These are phyloP conservation scores for Nephrotoma guestfalica DNA, from an alignment of 2,888 invertebrate genomes.

Conservation along the genomic window DNA sequence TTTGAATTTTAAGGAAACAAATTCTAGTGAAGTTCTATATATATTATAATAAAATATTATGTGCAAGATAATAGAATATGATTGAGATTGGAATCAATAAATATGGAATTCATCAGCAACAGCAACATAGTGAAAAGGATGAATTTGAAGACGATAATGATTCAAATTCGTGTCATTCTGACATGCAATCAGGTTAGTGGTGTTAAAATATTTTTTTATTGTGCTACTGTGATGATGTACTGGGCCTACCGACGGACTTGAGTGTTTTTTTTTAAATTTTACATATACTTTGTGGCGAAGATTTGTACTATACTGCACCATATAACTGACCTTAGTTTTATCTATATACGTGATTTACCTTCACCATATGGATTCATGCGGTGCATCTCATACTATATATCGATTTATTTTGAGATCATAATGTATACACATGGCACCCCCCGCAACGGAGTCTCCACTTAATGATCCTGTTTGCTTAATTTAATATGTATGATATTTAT, in stretches of 20 bases:
- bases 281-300: background rate
- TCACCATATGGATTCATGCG: background rate
- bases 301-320: background rate
- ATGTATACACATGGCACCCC: background rate
- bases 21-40: background rate
- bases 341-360: background rate
- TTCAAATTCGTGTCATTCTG: background rate
- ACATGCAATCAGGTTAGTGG: background rate
- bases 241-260: background rate
- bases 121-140: background rate
- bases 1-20: background rate
- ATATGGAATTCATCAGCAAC: constrained; percentile 42
- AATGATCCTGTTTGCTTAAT: background rate
- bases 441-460: background rate
- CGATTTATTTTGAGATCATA: background rate
- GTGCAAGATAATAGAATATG: constrained; percentile 32
- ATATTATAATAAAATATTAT: background rate
- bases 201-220: background rate
- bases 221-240: background rate
- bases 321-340: background rate
- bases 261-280: background rate
- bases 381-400: background rate
- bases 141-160: background rate
- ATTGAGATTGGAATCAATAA: constrained; percentile 49
- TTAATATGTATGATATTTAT: background rate